Conservation (phyloP, 2,888 invertebrate genomes). For the Chironomus tentans region DNA sequence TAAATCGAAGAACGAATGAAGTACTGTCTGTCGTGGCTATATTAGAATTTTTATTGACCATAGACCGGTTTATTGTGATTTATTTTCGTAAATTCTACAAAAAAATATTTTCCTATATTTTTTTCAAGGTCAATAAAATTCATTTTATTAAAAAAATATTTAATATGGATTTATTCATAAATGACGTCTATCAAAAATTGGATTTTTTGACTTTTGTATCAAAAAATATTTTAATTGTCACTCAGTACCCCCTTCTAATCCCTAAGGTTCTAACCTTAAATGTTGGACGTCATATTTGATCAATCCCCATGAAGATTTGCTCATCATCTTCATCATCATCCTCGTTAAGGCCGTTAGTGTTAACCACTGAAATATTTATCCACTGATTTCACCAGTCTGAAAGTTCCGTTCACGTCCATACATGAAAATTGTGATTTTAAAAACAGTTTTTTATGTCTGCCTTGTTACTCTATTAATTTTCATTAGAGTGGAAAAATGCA, state of each 20-base stretch:
- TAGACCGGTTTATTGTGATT: not conserved
- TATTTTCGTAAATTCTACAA: not conserved
- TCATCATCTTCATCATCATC: too few relatives aligned
- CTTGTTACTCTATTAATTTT: not conserved
- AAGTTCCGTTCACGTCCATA: not conserved
- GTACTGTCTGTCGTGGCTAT: too few relatives aligned
- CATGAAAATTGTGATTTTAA: not conserved
- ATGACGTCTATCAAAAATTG: too few relatives aligned
- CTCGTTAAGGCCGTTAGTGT: too few relatives aligned
- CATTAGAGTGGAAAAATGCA: not conserved
- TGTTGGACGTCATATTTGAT: too few relatives aligned
- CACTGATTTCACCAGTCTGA: not conserved
- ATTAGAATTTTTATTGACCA: not conserved
- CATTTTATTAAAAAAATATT: not conserved
- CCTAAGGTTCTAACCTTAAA: too few relatives aligned
- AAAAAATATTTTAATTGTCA: too few relatives aligned
- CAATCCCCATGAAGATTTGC: too few relatives aligned
- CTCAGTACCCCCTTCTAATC: too few relatives aligned
- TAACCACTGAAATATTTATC: too few relatives aligned
- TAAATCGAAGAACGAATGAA: not conserved
- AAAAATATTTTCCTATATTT: not conserved
- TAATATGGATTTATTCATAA: not conserved
- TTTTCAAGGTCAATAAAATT: not conserved
- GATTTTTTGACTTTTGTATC: too few relatives aligned
- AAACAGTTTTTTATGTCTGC: not conserved